phyloP scores from a whole-genome alignment of 2,797 vertebrate genomes.

The Coccyzus lansbergi region DNA sequence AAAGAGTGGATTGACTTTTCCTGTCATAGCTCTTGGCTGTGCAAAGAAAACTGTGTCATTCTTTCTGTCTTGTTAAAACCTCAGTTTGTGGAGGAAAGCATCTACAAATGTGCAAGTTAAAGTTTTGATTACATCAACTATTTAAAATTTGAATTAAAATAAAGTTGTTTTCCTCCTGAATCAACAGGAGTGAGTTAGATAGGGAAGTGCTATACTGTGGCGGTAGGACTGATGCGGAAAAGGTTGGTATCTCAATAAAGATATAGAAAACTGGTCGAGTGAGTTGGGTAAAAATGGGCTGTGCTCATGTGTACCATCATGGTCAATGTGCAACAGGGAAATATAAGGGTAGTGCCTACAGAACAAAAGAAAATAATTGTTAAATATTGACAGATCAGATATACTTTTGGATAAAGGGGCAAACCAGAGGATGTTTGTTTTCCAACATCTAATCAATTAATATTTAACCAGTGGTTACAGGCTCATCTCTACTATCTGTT shows the following conservation, averaged over 20 bases:
- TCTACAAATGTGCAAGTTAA: background rate
- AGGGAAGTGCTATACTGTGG: background rate
- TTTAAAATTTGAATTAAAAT: background rate
- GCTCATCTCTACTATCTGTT: background rate
- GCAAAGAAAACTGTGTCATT: background rate
- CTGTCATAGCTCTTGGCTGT: background rate
- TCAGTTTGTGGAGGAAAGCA: background rate
- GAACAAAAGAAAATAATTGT: background rate
- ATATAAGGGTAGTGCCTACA: background rate
- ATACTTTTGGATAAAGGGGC: background rate
- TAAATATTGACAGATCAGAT: slow-evolving; percentile 22
- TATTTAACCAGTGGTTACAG: background rate
- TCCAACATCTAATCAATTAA: background rate
- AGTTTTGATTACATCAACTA: background rate
- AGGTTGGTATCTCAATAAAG: background rate
- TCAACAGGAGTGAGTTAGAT: background rate
- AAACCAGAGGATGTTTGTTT: slow-evolving; percentile 4
- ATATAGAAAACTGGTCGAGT: background rate
- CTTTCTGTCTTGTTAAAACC: background rate
- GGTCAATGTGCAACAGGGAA: background rate
- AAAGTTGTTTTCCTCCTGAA: background rate
- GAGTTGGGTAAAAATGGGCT: background rate
- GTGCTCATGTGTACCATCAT: background rate
- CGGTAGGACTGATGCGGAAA: background rate
- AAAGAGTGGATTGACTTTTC: background rate